A percentile compares a stretch with the other conserved stretches of the same genome.
Evolutionary conservation across 2,113 vertebrate species (phyloP).

Genomic region (Sakesphorus luctuosus): DNA sequence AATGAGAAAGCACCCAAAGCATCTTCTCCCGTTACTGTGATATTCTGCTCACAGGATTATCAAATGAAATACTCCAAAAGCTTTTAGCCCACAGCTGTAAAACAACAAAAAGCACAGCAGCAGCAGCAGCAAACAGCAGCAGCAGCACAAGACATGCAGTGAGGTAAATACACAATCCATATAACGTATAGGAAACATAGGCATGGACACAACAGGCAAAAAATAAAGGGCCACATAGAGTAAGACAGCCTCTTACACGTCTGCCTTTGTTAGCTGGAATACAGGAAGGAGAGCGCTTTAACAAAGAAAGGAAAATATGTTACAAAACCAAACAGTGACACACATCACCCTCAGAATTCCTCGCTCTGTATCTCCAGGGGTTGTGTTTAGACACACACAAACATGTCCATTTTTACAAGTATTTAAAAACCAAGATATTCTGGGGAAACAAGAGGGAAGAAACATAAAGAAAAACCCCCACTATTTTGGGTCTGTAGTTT

Average conservation of each 20-base stretch:
- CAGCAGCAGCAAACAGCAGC: conserved; percentile 39
- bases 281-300: conserved; percentile 94
- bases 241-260: conserved; percentile 92
- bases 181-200: conserved; percentile 56
- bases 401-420: not conserved
- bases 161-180: conserved; percentile 38
- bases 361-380: not conserved
- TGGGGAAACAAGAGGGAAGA: not conserved
- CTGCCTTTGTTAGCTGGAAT: conserved; percentile 96
- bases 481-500: not conserved
- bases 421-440: not conserved
- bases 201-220: conserved; percentile 76
- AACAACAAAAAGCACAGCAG: conserved; percentile 57
- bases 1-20: not conserved
- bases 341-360: not conserved
- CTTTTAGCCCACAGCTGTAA: conserved; percentile 64
- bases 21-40: not conserved
- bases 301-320: conserved; percentile 84
- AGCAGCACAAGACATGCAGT: conserved; percentile 74
- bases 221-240: conserved; percentile 69
- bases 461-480: not conserved
- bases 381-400: conserved; percentile 21
- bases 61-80: conserved; percentile 62
- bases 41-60: not conserved
- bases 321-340: conserved; percentile 68